These are phyloP conservation scores for Drosophila subquinaria DNA, from an alignment of 2,888 invertebrate genomes.

Conservation along the genomic window DNA sequence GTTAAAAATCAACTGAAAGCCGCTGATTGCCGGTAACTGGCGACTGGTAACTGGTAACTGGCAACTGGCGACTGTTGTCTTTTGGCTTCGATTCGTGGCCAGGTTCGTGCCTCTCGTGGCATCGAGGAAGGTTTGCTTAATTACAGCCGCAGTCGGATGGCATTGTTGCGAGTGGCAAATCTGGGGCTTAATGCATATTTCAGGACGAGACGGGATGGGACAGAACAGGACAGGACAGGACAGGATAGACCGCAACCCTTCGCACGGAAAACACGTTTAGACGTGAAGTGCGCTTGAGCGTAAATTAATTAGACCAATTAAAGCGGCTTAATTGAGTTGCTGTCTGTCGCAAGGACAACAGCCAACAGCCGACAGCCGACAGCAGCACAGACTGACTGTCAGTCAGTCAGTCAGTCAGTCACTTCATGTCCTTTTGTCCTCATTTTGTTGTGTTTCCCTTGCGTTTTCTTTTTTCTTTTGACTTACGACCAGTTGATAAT, in stretches of 20 bases:
- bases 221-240: not conserved
- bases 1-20: slow-evolving; percentile 54
- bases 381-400: slow-evolving; percentile 39
- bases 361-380: slow-evolving; percentile 26
- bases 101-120: slow-evolving; percentile 4
- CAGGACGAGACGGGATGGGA: slow-evolving; percentile 21
- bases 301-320: slow-evolving; percentile 86
- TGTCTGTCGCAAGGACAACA: slow-evolving; percentile 59
- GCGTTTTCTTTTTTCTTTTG: slow-evolving; percentile 13
- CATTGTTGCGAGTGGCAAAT: slow-evolving; percentile 67
- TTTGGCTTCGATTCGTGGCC: slow-evolving; percentile 10
- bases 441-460: slow-evolving; percentile 15
- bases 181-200: slow-evolving; percentile 77
- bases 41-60: slow-evolving; percentile 34
- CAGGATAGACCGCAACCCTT: slow-evolving; percentile 63
- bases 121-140: slow-evolving; percentile 50
- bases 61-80: slow-evolving; percentile 38
- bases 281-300: slow-evolving; percentile 81
- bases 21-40: slow-evolving; percentile 47
- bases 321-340: slow-evolving; percentile 85
- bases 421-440: slow-evolving; percentile 12
- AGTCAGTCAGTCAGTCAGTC: slow-evolving; percentile 22
- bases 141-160: slow-evolving; percentile 51
- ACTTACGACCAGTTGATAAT: slow-evolving; percentile 31
- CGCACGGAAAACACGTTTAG: slow-evolving; percentile 76